Evolutionary conservation across 2,888 invertebrate genomes (phyloP).

Genomic region (Alloscopus bannaensis): DNA sequence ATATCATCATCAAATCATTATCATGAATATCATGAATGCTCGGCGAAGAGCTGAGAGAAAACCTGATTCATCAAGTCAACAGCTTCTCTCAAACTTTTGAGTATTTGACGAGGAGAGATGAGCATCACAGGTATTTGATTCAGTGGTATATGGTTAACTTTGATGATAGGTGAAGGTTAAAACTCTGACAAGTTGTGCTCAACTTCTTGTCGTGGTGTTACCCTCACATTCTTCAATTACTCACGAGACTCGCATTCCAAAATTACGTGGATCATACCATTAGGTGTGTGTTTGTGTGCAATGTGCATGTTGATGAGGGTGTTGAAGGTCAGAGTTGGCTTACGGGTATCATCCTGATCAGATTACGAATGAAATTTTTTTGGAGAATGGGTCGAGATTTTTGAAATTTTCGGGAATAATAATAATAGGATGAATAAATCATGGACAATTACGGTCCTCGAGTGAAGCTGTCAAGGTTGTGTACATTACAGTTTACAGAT

Average conservation of each 20-base stretch:
- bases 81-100: not conserved
- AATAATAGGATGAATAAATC: no score
- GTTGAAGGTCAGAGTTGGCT: constrained; percentile 24
- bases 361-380: not conserved
- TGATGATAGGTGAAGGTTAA: not conserved
- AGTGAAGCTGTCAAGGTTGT: no score
- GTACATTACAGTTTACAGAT: no score
- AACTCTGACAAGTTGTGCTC: not conserved
- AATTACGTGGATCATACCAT: not conserved
- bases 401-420: no score
- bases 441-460: no score
- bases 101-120: not conserved
- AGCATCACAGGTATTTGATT: constrained; percentile 10
- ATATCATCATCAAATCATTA: constrained; percentile 31
- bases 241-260: not conserved
- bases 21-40: constrained; percentile 21
- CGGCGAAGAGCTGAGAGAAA: constrained; percentile 36
- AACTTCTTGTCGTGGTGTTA: not conserved
- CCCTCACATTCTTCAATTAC: not conserved
- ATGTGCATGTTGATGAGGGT: no score
- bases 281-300: no score
- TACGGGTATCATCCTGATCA: constrained; percentile 4
- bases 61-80: constrained; percentile 39
- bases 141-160: constrained; percentile 17
- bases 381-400: no score